phyloP scores from a whole-genome alignment of 2,113 vertebrate species.

The Corvus moneduloides region DNA sequence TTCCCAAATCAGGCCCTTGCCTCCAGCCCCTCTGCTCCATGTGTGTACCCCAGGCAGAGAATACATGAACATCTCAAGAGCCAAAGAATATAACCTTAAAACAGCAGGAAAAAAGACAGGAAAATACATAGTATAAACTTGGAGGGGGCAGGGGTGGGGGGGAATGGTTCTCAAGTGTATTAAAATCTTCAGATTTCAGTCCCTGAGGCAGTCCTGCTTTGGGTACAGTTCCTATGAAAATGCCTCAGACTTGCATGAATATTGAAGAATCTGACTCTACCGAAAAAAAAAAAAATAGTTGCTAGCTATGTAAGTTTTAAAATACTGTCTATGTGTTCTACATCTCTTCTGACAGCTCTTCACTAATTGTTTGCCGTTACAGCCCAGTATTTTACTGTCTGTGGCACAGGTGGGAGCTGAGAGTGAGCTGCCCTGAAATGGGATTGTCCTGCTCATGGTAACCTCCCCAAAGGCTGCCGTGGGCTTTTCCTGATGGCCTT shows the following conservation, averaged over 20 bases:
- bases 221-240: not conserved
- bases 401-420: not conserved
- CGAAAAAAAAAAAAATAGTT: not conserved
- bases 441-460: not conserved
- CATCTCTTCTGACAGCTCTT: not conserved
- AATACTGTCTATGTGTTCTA: not conserved
- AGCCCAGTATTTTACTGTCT: not conserved
- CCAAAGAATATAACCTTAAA: not conserved
- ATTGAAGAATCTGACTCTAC: not conserved
- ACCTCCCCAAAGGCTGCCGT: not conserved
- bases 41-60: not conserved
- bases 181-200: not conserved
- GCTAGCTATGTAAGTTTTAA: not conserved
- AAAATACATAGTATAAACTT: not conserved
- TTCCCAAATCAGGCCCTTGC: not conserved
- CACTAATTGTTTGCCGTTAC: not conserved
- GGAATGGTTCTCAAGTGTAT: not conserved
- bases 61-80: not conserved
- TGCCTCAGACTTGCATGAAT: not conserved
- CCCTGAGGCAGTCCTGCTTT: not conserved
- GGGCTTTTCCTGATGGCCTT: fast-evolving
- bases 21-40: not conserved
- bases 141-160: fast-evolving
- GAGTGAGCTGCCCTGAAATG: fast-evolving
- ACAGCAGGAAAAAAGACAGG: not conserved